phyloP scores from a whole-genome alignment of 2,113 vertebrate genomes.

The Piaya cayana region DNA sequence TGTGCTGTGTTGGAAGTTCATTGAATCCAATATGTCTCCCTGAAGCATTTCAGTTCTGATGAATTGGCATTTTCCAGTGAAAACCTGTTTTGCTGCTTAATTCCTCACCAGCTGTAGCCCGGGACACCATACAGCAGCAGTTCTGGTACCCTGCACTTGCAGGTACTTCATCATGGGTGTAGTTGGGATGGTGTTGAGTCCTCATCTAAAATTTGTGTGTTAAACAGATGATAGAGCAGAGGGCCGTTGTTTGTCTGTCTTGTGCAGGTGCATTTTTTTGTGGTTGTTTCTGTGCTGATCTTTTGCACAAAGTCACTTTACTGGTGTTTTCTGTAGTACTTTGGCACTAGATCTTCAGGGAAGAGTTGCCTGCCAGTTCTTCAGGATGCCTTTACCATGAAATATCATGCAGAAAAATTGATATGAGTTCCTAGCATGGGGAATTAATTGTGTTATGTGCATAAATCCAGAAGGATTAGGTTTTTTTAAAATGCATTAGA shows the following conservation, averaged over 20 bases:
- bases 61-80: conserved; percentile 54
- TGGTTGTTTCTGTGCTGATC: not conserved
- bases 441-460: not conserved
- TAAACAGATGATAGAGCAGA: not conserved
- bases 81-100: conserved; percentile 49
- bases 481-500: not conserved
- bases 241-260: not conserved
- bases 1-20: conserved; percentile 37
- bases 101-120: conserved; percentile 1
- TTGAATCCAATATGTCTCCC: conserved; percentile 13
- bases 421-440: not conserved
- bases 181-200: not conserved
- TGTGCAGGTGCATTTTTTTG: not conserved
- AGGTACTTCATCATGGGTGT: not conserved
- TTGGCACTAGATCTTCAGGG: not conserved
- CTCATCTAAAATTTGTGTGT: not conserved
- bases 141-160: not conserved
- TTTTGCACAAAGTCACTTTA: not conserved
- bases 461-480: not conserved
- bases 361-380: not conserved
- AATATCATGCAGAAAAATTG: conserved; percentile 24
- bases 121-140: not conserved
- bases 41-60: conserved; percentile 45
- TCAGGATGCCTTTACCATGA: not conserved
- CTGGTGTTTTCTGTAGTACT: not conserved